These are phyloP conservation scores for Tapirus terrestris DNA, from an alignment of 2,113 vertebrate species.

Conservation along the genomic window DNA sequence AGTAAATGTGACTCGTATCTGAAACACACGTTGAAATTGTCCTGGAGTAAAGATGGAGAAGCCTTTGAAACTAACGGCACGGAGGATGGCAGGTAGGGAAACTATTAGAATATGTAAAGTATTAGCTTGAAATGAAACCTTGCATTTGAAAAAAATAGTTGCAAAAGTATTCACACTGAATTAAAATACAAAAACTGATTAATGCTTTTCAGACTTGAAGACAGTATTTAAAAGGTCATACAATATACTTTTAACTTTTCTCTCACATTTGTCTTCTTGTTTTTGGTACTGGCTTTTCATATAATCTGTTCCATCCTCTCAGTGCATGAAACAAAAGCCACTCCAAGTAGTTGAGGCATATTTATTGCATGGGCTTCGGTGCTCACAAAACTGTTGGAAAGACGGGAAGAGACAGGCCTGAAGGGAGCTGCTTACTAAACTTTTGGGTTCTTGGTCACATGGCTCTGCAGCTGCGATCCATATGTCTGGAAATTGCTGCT, in stretches of 20 bases:
- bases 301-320: background rate
- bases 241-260: background rate
- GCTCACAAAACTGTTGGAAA: background rate
- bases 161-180: background rate
- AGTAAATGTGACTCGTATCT: conserved; percentile 92
- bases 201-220: background rate
- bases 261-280: background rate
- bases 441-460: background rate
- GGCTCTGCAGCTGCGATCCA: background rate
- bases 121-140: background rate
- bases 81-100: conserved; percentile 87
- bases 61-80: conserved; percentile 89
- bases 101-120: fast-evolving
- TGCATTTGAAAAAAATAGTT: background rate
- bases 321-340: background rate
- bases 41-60: conserved; percentile 92
- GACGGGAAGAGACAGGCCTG: background rate
- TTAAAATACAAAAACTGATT: background rate
- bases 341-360: background rate
- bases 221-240: background rate
- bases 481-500: background rate
- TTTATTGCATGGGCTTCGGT: fast-evolving
- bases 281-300: background rate
- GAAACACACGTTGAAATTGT: conserved; percentile 90
- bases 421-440: background rate